Base-by-base conservation (phyloP, 2,113 vertebrate species). In the Fregata magnificens region DNA sequence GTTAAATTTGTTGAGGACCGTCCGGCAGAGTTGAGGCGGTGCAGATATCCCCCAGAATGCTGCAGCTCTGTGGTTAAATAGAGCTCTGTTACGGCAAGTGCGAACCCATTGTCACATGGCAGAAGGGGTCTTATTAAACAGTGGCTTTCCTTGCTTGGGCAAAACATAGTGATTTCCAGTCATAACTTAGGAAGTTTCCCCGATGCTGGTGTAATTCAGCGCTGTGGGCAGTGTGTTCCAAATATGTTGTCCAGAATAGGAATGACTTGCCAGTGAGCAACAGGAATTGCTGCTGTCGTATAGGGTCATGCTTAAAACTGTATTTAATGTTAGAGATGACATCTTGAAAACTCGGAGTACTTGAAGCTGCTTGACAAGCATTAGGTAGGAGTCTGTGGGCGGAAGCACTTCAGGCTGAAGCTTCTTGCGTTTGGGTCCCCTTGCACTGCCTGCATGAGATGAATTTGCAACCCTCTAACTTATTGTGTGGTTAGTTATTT, bases 341-440 rank as follows among this genome's bases (percentile, higher is more conserved):
- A 82, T 89, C 86, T 84, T 72, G 88, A 72, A 40, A 53, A 55
- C 66, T 80, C 0, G 0, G 66, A 56, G 53, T 58, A 22, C 88
- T 90, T 47, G n/a, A 71, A 88, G 69, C 82, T 59, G 65, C 94
- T 71, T 96, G 90, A 82, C 11, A 49, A 92, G 91, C 58, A 16
- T 49, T 69, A 69, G 70, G 95, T 95, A 53, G 91, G 91, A 89
- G 89, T 71, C 78, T 38, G 94, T 85, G 82, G 96, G 94, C 2
- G 59, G 83, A 76, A 79, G 58, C 45, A 29, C 73, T 95, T 6
- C 17, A 73, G 84, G 81, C 86, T 89, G 91, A 34, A 82, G 66
- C 73, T 84, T 31, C 78, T 95, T 59, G 52, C 40, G 4, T 80
- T 82, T 5, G 25, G 61, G 81, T 67, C 83, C 2, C 6, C 63